Conservation (phyloP, 2,113 vertebrate species). For the Pterocles burchelli region DNA sequence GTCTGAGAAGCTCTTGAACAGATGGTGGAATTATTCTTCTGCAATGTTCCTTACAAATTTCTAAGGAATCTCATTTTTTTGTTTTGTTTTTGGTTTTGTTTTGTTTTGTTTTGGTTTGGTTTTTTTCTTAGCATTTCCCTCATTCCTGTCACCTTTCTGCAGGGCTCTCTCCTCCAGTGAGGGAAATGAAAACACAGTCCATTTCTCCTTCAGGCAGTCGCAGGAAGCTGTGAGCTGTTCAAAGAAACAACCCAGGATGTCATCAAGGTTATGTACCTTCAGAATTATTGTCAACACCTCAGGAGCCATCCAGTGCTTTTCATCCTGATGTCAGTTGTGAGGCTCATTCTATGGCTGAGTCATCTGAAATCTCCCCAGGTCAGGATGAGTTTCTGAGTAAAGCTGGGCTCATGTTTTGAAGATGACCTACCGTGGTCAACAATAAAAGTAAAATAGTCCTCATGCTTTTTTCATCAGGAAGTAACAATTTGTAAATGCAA, state of each 20-base stretch:
- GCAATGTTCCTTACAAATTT: background rate
- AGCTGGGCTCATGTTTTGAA: background rate
- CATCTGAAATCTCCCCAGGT: background rate
- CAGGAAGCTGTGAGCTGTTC: background rate
- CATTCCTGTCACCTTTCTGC: background rate
- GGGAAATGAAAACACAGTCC: background rate
- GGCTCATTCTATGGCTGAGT: background rate
- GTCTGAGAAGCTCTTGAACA: background rate
- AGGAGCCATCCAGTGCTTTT: background rate
- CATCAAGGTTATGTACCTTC: background rate
- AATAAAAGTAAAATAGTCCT: background rate
- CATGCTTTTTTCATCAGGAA: background rate
- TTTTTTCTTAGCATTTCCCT: background rate
- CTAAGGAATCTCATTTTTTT: background rate
- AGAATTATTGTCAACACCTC: background rate
- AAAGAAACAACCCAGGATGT: background rate
- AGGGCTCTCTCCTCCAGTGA: background rate
- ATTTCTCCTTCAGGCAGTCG: background rate
- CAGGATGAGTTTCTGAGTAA: background rate
- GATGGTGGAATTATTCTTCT: background rate
- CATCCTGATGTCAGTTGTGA: background rate
- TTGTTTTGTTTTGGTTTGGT: accelerated
- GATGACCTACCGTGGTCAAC: background rate
- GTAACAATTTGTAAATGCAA: background rate
- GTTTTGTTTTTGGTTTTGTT: too few relatives aligned